phyloP scores from a whole-genome alignment of 2,113 vertebrate species.

The Megaleporinus macrocephalus region DNA sequence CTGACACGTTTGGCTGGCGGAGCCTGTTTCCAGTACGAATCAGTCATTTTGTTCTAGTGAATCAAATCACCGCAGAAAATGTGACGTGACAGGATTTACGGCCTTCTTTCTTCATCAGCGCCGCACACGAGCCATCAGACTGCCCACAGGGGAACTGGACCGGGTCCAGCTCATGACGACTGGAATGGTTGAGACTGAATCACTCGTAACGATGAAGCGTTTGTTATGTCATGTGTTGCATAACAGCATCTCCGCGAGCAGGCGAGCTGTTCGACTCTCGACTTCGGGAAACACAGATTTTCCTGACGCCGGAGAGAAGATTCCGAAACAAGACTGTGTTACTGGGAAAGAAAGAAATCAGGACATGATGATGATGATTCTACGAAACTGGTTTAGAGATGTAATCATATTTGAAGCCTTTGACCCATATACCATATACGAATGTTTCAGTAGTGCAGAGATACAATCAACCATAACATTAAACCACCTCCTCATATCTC shows the following conservation, averaged over 20 bases:
- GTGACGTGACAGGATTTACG: neutral
- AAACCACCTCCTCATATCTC: no score
- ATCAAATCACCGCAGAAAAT: constrained; percentile 1
- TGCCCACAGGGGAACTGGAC: neutral
- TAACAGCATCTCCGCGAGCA: neutral
- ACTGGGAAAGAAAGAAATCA: no score
- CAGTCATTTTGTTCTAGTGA: constrained; percentile 11
- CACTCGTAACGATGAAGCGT: neutral
- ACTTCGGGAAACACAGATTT: neutral
- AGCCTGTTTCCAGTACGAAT: constrained; percentile 22
- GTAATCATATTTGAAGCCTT: no score
- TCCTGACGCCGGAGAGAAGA: neutral
- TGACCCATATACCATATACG: no score
- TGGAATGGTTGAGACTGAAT: neutral
- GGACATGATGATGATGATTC: no score
- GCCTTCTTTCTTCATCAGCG: neutral
- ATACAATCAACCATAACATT: no score
- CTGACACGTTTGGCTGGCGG: neutral
- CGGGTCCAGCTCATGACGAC: neutral
- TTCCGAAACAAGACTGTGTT: no score
- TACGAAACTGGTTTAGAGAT: no score
- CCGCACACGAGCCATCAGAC: neutral
- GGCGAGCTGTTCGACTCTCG: no score
- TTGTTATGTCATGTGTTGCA: neutral
- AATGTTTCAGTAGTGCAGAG: no score